These are phyloP conservation scores for Glyphotaelius pellucidus DNA, from an alignment of 2,888 invertebrate genomes.

Conservation along the genomic window DNA sequence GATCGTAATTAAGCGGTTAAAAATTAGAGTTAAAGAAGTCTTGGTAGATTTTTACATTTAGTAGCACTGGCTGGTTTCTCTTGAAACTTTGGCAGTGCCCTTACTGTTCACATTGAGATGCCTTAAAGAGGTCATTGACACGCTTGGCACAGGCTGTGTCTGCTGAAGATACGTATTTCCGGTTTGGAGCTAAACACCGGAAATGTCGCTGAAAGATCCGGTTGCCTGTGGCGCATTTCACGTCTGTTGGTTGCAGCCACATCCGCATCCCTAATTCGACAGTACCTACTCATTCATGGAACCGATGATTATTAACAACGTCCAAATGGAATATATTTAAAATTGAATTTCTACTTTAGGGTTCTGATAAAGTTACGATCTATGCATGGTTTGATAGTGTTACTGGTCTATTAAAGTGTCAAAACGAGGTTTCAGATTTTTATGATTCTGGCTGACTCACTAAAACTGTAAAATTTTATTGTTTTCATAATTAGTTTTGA, in stretches of 20 bases:
- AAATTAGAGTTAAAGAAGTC: neutral
- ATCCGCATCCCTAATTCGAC: conserved; percentile 10
- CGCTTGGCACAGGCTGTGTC: conserved; percentile 41
- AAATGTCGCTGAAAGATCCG: conserved; percentile 53
- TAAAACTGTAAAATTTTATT: too few species aligned
- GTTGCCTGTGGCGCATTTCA: conserved; percentile 45
- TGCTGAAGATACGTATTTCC: conserved; percentile 28
- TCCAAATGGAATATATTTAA: neutral
- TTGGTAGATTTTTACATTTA: neutral
- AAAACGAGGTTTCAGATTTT: too few species aligned
- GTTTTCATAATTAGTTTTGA: too few species aligned
- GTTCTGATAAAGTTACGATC: neutral
- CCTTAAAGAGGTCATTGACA: conserved; percentile 18
- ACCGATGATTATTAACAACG: neutral
- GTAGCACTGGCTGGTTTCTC: neutral
- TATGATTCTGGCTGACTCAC: too few species aligned
- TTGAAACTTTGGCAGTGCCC: neutral
- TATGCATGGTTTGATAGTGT: too few species aligned
- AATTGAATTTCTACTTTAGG: neutral
- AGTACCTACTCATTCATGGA: neutral
- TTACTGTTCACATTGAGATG: neutral
- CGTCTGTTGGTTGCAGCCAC: conserved; percentile 44
- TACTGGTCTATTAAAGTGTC: too few species aligned
- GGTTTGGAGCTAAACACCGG: conserved; percentile 45
- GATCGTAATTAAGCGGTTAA: neutral